Evolutionary conservation across 2,888 invertebrate genomes (phyloP).

Genomic region (Mesoligia furuncula): DNA sequence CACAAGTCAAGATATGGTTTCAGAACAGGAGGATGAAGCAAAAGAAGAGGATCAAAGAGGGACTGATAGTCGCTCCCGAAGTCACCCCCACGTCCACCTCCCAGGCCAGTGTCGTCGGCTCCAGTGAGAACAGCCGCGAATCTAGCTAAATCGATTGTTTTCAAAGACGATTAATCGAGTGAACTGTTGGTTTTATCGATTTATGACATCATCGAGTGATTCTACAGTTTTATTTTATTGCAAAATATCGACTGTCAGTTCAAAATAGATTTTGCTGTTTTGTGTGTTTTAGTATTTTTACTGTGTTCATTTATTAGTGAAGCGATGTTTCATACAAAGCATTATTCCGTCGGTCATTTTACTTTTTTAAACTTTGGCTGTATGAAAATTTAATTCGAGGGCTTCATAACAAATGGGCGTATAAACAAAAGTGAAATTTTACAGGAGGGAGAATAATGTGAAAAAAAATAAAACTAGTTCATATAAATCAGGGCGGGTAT

Average conservation of each 20-base stretch:
- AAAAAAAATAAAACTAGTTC: neutral
- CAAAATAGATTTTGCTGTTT: constrained; percentile 31
- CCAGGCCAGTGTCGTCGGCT: constrained; percentile 85
- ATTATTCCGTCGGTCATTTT: constrained; percentile 10
- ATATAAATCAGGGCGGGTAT: neutral
- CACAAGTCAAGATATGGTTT: constrained; percentile 99
- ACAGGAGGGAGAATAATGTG: neutral
- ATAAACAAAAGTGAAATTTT: neutral
- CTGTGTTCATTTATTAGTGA: constrained; percentile 39
- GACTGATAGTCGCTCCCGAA: constrained; percentile 91
- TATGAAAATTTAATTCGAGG: neutral
- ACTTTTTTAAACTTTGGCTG: constrained; percentile 2
- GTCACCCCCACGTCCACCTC: constrained; percentile 86
- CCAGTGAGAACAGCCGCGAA: constrained; percentile 94
- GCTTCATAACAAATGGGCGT: neutral
- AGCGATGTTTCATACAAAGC: constrained; percentile 21
- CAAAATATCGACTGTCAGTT: constrained; percentile 44
- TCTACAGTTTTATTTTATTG: constrained; percentile 30
- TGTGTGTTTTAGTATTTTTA: constrained; percentile 43
- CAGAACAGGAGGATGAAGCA: constrained; percentile 99
- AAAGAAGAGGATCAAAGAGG: constrained; percentile 99
- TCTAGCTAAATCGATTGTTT: constrained; percentile 87
- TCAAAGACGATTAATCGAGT: constrained; percentile 63
- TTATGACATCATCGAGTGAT: constrained; percentile 44
- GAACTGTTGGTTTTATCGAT: constrained; percentile 56